Conservation (phyloP, 2,113 vertebrate species). For the Aptenodytes patagonicus region DNA sequence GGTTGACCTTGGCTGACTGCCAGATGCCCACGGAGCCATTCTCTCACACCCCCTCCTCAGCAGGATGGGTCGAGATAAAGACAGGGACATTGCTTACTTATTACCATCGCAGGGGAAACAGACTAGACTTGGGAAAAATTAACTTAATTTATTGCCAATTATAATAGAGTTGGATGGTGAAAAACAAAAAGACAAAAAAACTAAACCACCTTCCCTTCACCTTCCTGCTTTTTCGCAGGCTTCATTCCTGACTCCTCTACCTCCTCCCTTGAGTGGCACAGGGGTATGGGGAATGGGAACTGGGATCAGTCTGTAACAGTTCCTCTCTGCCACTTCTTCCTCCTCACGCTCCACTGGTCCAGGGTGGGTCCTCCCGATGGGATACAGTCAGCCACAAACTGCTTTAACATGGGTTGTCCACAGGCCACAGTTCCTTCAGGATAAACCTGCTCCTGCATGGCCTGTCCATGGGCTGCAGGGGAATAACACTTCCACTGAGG, state of each 20-base stretch:
- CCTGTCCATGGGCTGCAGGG: too few species aligned
- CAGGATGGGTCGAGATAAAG: not conserved
- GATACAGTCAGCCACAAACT: not conserved
- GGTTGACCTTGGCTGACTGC: not conserved
- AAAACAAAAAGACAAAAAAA: not conserved
- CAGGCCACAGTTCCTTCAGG: not conserved
- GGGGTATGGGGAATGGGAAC: not conserved
- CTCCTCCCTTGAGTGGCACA: rapidly evolving
- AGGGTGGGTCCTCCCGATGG: not conserved
- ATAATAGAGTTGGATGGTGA: not conserved
- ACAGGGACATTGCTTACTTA: not conserved
- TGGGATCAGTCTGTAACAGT: rapidly evolving
- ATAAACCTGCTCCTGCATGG: not conserved
- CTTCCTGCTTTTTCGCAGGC: not conserved
- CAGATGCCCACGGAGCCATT: not conserved
- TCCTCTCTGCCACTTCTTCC: not conserved
- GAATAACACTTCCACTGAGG: not conserved
- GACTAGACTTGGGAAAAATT: not conserved
- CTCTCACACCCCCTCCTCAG: not conserved
- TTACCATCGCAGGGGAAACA: not conserved
- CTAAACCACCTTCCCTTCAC: not conserved
- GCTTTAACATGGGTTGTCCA: rapidly evolving
- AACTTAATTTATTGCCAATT: not conserved
- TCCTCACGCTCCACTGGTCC: not conserved
- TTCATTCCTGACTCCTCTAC: not conserved